Base-by-base conservation (phyloP, 2,113 vertebrate species). In the Bufo bufo region DNA sequence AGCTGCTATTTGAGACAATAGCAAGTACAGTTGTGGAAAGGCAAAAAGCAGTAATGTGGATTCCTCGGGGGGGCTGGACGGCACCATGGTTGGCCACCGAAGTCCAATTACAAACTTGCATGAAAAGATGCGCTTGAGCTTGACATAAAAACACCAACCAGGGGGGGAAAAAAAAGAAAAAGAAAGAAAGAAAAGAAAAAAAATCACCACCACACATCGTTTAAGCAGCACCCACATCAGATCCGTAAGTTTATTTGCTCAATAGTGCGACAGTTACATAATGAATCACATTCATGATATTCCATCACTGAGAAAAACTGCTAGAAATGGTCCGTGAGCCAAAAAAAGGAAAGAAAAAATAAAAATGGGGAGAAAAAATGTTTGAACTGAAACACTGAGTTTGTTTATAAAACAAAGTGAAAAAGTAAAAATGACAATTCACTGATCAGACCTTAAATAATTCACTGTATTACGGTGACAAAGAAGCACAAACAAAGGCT, bases 241-340 rank as follows among this genome's bases (percentile, higher is more conserved):
- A 96, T 96, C 96, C 96, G 96, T 97, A 97, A 97, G 93, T 98
- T 98, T 96, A 96, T 96, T 96, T 97, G 95, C 96, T 99, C 95
- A 95, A 97, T 98, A n/a, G 97, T 99, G 98, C 96, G 96, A 98
- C 96, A 96, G 97, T 97, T 99, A 99, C 97, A 98, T 95, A 95
- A 95, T 97, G 96, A 99, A 97, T 99, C 97, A 98, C 97, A 98
- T 98, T 97, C 97, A 98, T 98, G 96, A 97, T 97, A 97, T 97
- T 98, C 95, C 96, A 95, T 95, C 95, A 96, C 95, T 95, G 94
- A 97, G 96, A 96, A 98, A 96, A 96, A 98, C 97, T 95, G 97
- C 96, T 96, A 97, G 96, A 97, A 96, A 97, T 97, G 97, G 97
- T 99, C 97, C 97, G 95, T 97, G 95, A 97, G 95, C 94, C 95